A percentile compares a stretch with the other conserved stretches of the same genome.
phyloP scores from a whole-genome alignment of 2,113 vertebrate species.

The Sceloporus undulatus region DNA sequence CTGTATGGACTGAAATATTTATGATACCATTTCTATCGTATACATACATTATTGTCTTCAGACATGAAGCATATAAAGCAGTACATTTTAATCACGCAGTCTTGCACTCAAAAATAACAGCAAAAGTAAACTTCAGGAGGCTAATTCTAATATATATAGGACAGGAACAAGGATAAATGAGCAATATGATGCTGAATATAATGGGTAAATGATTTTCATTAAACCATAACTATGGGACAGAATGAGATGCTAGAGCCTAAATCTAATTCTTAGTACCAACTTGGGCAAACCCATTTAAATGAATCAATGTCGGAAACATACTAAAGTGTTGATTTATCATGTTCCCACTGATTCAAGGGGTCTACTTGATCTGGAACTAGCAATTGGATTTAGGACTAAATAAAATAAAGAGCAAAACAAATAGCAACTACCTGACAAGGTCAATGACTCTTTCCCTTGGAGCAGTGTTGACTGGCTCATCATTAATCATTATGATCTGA shows the following conservation, averaged over 20 bases:
- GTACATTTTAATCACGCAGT: background rate
- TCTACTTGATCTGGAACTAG: no score
- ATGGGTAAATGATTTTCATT: background rate
- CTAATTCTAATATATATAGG: background rate
- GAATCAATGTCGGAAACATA: no score
- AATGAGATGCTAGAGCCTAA: background rate
- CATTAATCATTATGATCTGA: conserved; percentile 99
- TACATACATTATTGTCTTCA: background rate
- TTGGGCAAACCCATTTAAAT: no score
- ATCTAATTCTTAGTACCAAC: background rate
- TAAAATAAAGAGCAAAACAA: conserved; percentile 21
- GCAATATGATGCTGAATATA: background rate
- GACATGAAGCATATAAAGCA: background rate
- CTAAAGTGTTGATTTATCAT: no score
- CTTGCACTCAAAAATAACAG: background rate
- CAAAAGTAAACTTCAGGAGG: background rate
- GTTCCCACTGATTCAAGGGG: no score
- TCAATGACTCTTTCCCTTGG: conserved; percentile 97
- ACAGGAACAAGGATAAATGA: background rate
- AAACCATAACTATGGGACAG: background rate
- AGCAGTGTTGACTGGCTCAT: conserved; percentile 93
- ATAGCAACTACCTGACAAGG: conserved; percentile 92
- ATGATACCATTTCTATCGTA: background rate
- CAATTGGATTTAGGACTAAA: background rate
- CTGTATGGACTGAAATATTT: background rate